Evolutionary conservation across 1,140 invertebrate genomes (phyloP).

Genomic region (Caenorhabditis remanei): DNA sequence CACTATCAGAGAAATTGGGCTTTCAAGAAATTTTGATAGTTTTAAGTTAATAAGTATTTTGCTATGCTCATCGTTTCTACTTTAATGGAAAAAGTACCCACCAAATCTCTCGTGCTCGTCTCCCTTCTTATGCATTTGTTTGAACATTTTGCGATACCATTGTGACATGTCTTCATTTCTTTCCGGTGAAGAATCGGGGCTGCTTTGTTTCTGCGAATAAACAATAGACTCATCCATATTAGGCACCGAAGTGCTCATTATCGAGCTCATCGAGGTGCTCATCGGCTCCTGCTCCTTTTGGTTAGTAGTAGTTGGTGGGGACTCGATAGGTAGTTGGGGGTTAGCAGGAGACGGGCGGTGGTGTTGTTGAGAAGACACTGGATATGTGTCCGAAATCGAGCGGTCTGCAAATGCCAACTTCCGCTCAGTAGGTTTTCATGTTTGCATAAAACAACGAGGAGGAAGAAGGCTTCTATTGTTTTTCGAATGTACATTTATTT

Average conservation of each 20-base stretch:
- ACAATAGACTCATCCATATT: conserved; percentile 42
- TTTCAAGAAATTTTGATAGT: too few species aligned
- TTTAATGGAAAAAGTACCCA: not conserved
- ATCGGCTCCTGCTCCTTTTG: not conserved
- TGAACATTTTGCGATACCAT: conserved; percentile 65
- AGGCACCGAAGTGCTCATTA: not conserved
- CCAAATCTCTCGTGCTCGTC: conserved; percentile 28
- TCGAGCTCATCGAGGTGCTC: not conserved
- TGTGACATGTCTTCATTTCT: conserved; percentile 55
- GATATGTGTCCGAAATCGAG: conserved; percentile 56
- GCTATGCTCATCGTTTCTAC: too few species aligned
- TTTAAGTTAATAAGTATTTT: too few species aligned
- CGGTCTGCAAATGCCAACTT: conserved; percentile 50
- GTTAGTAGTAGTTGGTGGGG: not conserved
- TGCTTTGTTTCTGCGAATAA: not conserved
- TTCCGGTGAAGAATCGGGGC: conserved; percentile 26
- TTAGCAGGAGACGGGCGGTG: not conserved
- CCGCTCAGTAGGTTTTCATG: conserved; percentile 4
- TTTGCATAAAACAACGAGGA: conserved; percentile 37
- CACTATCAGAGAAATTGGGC: too few species aligned
- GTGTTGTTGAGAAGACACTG: conserved; percentile 14
- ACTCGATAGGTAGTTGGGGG: not conserved
- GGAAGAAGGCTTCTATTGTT: not conserved
- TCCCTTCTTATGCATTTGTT: conserved; percentile 61
- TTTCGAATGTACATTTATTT: conserved; percentile 24